Base-by-base conservation (phyloP, 37 sponge, comb jelly and placozoan genomes). In the Geodia barretti region DNA sequence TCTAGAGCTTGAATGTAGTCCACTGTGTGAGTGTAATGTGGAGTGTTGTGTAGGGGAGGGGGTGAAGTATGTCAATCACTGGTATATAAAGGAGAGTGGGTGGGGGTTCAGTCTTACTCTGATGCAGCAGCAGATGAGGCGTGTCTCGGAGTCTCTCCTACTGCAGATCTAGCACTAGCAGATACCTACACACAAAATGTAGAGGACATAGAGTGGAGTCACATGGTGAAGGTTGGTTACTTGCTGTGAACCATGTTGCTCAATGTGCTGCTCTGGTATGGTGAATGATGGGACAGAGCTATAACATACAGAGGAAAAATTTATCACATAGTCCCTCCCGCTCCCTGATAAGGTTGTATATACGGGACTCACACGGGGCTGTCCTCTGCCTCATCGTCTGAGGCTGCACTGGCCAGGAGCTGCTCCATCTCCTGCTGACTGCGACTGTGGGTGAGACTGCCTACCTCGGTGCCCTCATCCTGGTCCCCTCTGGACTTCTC, bases 341-440 rank as follows among this genome's bases (percentile, higher is more conserved):
- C n/a, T 38, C 71, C 71, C 32, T 70, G 35, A 21, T 36, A 70
- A 2, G 37, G 35, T 7, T 70, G 63, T 23, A 33, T 23, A 34
- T 24, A 70, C 35, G 3, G 60, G 58, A 74, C 54, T 19, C 20
- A 74, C 60, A 43, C 43, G 41, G 23, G 54, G 34, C 35, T 31
- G 41, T 39, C 29, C 1, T 54, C 60, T 30, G 14, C 60, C 1
- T 74, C 75, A 47, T 78, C 79, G 0, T 85, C 86, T 35, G 73
- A 78, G 25, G 58, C 86, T 25, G 86, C 86, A 62, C 61, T 37
- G 19, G 79, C 79, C 54, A 85, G 71, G 11, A 85, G 79, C 73
- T 85, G 64, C 73, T 79, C 69, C 78, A 85, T 29, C 40, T 85
- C 79, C 31, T 85, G 78, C 73, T 62, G 61, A 42, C 79, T 79